Evolutionary conservation across 2,888 invertebrate species (phyloP), one percentile per base, ranked within the genome.

Genomic region (Drosophila algonquin): DNA sequence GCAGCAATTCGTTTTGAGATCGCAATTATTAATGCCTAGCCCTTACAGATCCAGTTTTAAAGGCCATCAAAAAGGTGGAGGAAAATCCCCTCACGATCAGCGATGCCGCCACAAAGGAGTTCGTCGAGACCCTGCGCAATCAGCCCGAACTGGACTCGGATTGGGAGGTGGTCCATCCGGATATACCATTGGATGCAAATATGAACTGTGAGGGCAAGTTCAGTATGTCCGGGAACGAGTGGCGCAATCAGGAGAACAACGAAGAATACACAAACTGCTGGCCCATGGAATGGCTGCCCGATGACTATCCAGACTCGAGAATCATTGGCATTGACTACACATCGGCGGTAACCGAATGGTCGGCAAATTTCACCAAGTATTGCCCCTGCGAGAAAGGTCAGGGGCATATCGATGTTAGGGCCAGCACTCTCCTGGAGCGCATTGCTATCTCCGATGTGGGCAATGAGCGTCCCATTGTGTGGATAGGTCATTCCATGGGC

Each of bases 401-500:
- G 75, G 93, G 93, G n/a, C 94, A 94, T 56, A 93, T 97, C 76
- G 94, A 94, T 73, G 94, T 94, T 47, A 93, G 96, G 69, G 95
- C 96, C 57, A 91, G 93, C 35, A 95, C 96, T 67, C 92, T 97
- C 59, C 91, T 95, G 14, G 93, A 94, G 21, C 95, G 95, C 74
- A 93, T 98, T 59, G 89, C 94, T 57, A 93, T 93, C 81, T 95
- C 97, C 24, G 96, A 96, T 57, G 94, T 99, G 10, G 98, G 98
- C 0, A 92, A 94, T 70, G 83, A 83, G 16, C 93, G 96, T 65
- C 97, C 98, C 0, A 94, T 98, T 32, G 94, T 98, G 40, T 99
- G 98, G 97, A 94, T 98, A 21, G 95, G 97, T 1, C 99, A 99
- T 93, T 98, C 98, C 2, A 98, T 98, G 98, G 99, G 99, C 71